Evolutionary conservation across 2,888 invertebrate genomes (phyloP).

Genomic region (Drosophila neotestacea): DNA sequence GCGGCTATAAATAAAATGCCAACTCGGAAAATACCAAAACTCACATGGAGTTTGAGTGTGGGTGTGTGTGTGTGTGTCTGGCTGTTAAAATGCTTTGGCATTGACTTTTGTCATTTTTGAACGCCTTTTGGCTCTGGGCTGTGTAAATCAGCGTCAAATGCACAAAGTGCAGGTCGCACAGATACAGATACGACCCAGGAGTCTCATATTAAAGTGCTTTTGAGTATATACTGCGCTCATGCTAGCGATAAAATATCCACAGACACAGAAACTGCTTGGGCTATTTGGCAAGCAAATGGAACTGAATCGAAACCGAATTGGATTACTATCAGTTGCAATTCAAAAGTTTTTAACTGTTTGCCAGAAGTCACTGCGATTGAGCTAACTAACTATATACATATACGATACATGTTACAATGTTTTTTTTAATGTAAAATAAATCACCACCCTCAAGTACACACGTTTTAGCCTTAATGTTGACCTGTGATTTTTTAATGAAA

Average conservation of each 20-base stretch:
- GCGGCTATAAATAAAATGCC: constrained; percentile 64
- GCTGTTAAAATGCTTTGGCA: constrained; percentile 40
- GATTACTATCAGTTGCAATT: background rate
- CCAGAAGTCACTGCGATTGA: background rate
- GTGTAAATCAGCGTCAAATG: constrained; percentile 76
- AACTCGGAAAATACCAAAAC: constrained; percentile 42
- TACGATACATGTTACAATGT: background rate
- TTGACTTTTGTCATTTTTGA: constrained; percentile 49
- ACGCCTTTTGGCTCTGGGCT: constrained; percentile 28
- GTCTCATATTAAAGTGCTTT: constrained; percentile 55
- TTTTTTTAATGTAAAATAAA: constrained; percentile 11
- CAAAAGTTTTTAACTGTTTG: constrained; percentile 49
- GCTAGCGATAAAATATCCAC: constrained; percentile 9
- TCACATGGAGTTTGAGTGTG: constrained; percentile 14
- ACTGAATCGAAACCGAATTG: constrained; percentile 35
- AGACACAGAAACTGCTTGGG: constrained; percentile 29
- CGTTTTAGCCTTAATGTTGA: background rate
- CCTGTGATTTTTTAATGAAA: background rate
- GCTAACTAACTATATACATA: background rate
- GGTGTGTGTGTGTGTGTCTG: constrained; percentile 6
- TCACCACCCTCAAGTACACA: background rate
- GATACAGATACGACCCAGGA: constrained; percentile 55
- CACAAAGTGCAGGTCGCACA: constrained; percentile 57
- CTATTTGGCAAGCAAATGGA: constrained; percentile 51
- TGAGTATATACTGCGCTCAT: constrained; percentile 14